phyloP scores from a whole-genome alignment of 2,113 vertebrate genomes.

The Bubo bubo region DNA sequence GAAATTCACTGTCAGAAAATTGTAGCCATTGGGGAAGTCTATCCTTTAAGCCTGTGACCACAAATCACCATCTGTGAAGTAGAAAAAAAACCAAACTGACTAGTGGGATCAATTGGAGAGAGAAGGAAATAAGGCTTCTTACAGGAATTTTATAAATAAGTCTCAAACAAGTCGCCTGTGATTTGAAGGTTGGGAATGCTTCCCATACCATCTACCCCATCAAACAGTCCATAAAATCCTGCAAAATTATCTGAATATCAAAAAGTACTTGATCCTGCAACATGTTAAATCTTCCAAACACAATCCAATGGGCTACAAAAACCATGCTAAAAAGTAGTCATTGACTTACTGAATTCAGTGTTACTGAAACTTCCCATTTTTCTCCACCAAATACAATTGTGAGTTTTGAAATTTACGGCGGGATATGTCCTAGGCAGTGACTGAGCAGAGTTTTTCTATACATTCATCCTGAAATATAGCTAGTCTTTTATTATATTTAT shows the following conservation, averaged over 20 bases:
- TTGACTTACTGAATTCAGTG: background rate
- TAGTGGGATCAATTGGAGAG: background rate
- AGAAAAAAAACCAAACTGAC: background rate
- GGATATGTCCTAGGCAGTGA: background rate
- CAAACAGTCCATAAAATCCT: background rate
- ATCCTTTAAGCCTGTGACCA: background rate
- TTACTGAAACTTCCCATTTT: background rate
- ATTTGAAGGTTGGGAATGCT: background rate
- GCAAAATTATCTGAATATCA: background rate
- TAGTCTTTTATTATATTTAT: background rate
- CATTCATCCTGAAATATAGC: background rate
- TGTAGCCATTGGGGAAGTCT: background rate
- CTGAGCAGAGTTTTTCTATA: background rate
- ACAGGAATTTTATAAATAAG: background rate
- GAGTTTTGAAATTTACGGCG: background rate
- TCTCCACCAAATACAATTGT: background rate
- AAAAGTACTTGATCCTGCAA: background rate
- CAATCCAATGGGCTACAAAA: background rate
- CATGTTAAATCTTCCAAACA: background rate
- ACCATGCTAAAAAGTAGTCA: background rate
- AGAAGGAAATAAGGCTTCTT: background rate
- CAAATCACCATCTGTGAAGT: background rate
- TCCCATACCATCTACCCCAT: background rate
- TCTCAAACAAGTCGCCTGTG: background rate
- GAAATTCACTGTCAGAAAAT: background rate